Conservation (phyloP, 1,140 invertebrate genomes). For the Aporrectodea caliginosa region DNA sequence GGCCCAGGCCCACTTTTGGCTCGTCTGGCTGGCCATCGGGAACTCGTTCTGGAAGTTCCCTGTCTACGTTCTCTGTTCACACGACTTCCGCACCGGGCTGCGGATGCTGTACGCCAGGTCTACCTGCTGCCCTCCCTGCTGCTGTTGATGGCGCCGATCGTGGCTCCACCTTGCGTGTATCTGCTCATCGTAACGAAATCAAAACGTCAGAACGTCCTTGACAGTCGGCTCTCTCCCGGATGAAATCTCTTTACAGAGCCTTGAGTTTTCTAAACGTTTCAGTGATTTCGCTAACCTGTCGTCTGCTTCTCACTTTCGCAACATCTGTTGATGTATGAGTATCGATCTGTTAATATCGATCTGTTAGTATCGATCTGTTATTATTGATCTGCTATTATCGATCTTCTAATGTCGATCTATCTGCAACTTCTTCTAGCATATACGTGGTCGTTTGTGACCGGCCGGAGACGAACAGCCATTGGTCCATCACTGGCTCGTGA, state of each 20-base stretch:
- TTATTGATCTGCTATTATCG: too few relatives aligned
- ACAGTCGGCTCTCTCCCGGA: too few relatives aligned
- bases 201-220: neutral
- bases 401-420: too few relatives aligned
- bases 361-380: too few relatives aligned
- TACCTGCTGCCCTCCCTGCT: neutral
- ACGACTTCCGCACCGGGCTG: conserved; percentile 81
- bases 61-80: conserved; percentile 79
- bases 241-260: neutral
- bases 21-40: conserved; percentile 87
- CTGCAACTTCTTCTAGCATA: too few relatives aligned
- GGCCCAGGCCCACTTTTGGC: conserved; percentile 78
- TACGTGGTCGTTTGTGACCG: too few relatives aligned
- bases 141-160: neutral
- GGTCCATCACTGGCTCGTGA: too few relatives aligned
- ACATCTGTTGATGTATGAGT: neutral
- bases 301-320: too few relatives aligned
- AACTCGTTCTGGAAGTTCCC: conserved; percentile 93
- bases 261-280: too few relatives aligned
- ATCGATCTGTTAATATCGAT: neutral
- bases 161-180: neutral
- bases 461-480: too few relatives aligned
- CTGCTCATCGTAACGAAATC: neutral
- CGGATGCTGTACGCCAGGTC: conserved; percentile 68
- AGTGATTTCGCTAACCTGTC: too few relatives aligned